Evolutionary conservation across 1,140 invertebrate species (phyloP).

Genomic region (Rhagoletis zephyria): DNA sequence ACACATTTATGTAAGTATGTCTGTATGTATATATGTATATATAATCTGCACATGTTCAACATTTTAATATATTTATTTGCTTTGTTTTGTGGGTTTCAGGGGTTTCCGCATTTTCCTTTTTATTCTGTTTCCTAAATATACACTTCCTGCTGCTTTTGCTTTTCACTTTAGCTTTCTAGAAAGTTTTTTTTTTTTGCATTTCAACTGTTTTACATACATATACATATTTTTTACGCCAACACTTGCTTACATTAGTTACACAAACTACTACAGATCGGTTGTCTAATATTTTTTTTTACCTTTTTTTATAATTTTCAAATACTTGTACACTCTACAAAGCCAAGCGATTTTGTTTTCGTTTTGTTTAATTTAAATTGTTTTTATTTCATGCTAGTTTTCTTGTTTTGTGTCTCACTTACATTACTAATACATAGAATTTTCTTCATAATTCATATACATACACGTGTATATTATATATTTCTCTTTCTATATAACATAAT

Average conservation of each 20-base stretch:
- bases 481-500: constrained; percentile 25
- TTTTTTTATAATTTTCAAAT: neutral
- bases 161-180: neutral
- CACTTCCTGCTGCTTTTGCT: constrained; percentile 7
- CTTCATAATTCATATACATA: neutral
- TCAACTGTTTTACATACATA: constrained; percentile 20
- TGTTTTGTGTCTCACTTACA: constrained; percentile 13
- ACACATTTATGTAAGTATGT: neutral
- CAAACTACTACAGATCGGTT: constrained; percentile 14
- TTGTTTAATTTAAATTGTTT: neutral
- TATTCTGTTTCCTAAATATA: neutral
- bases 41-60: constrained; percentile 38
- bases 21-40: neutral
- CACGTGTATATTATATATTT: constrained; percentile 1
- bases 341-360: neutral
- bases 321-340: neutral
- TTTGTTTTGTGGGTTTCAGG: constrained; percentile 14
- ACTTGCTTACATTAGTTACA: neutral
- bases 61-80: neutral
- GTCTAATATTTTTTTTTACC: neutral
- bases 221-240: constrained; percentile 9
- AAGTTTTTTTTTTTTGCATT: neutral
- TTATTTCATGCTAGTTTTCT: neutral
- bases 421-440: constrained; percentile 4
- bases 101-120: too few species aligned